Evolutionary conservation across 2,113 vertebrate genomes (phyloP), one percentile per base, ranked within the genome.

Genomic region (Setophaga coronata): DNA sequence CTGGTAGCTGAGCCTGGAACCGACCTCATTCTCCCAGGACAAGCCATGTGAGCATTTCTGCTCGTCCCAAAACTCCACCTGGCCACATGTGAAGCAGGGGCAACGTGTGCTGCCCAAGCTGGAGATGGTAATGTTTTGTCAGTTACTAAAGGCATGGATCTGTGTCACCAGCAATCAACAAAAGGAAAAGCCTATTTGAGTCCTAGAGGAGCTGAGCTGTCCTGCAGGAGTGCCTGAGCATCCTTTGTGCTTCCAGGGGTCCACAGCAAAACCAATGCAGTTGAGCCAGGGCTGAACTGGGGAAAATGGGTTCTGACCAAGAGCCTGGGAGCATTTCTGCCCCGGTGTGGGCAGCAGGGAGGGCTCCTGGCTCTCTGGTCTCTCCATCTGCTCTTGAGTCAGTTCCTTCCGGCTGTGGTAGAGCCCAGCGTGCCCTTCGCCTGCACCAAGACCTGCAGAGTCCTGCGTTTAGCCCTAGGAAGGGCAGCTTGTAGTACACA

Each of bases 401-500:
- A 60, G 20, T 60, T 65, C 74, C 73, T 94, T 34, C 61, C 11
- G 4, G 62, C 57, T 50, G 47, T 19, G 33, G 64, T n/a, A 56
- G 33, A 58, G 53, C 28, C 0, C 1, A 14, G 54, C 0, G 0
- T 38, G 24, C 50, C 50, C 50, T 12, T 33, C 20, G 31, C 33
- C 47, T 36, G 51, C 51, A 19, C 36, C 1, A 8, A 53, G 23
- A 42, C 13, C 28, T 10, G 17, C 23, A 3, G 33, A 33, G 25
- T 28, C 33, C 7, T 18, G 18, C 0, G 0, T 43, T 43, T 19
- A 33, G 60, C 18, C 25, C n/a, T 23, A 54, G 56, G 19, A 70
- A 26, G 18, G 28, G 48, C 18, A 72, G 23, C 2, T 0, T 18
- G 21, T 10, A 51, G n/a, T 18, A 24, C 29, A 2, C 4, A 10